Evolutionary conservation across 2,797 vertebrate species (phyloP).

Genomic region (Ctenopoma kingsleyae): DNA sequence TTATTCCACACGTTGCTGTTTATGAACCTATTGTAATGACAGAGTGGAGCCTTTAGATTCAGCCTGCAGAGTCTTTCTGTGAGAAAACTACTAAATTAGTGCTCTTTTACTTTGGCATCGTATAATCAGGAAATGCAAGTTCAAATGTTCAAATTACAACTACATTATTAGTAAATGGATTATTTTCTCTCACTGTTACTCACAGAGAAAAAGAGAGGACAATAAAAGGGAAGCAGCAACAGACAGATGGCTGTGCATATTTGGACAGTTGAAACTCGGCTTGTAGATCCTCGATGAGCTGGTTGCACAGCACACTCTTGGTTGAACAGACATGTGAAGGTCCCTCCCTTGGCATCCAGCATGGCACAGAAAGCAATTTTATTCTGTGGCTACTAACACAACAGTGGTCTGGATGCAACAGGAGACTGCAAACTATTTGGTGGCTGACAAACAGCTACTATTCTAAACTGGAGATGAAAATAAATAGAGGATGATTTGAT

Average conservation of each 20-base stretch:
- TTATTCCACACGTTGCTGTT: slow-evolving; percentile 14
- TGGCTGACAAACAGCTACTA: slow-evolving; percentile 32
- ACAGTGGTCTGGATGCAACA: slow-evolving; percentile 21
- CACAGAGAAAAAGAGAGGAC: slow-evolving; percentile 1
- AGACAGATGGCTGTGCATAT: slow-evolving; percentile 45
- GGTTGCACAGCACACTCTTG: slow-evolving; percentile 51
- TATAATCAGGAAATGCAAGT: slow-evolving; percentile 8
- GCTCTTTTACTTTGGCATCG: neutral
- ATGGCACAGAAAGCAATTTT: slow-evolving; percentile 43
- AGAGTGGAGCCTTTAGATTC: slow-evolving; percentile 19
- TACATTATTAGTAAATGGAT: neutral
- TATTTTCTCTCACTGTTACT: neutral
- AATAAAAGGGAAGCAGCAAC: slow-evolving; percentile 29
- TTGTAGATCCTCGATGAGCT: slow-evolving; percentile 48
- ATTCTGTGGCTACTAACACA: slow-evolving; percentile 30
- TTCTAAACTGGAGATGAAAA: slow-evolving; percentile 53
- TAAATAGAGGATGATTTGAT: slow-evolving; percentile 30
- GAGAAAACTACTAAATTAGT: neutral
- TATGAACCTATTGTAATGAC: slow-evolving; percentile 1
- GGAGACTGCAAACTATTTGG: neutral
- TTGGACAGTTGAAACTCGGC: slow-evolving; percentile 42
- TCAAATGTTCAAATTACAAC: neutral
- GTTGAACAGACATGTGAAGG: slow-evolving; percentile 61
- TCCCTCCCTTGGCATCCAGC: slow-evolving; percentile 35
- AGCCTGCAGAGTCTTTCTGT: neutral